Evolutionary conservation across 2,113 vertebrate species (phyloP).

Genomic region (Ictidomys tridecemlineatus): DNA sequence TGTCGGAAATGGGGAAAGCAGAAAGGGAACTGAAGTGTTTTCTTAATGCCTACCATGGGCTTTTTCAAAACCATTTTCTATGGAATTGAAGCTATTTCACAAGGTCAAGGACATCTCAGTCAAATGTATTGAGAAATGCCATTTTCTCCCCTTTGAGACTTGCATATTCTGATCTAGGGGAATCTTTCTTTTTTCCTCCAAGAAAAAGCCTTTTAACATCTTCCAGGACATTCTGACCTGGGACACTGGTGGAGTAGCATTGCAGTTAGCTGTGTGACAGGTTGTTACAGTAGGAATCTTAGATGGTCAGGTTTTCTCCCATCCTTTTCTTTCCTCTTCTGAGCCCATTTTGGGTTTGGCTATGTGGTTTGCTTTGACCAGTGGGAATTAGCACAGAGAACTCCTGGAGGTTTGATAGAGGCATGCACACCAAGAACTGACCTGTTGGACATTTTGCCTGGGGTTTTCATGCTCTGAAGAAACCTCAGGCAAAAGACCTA

Average conservation of each 20-base stretch:
- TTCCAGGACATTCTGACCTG: neutral
- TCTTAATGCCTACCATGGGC: neutral
- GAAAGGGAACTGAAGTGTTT: neutral
- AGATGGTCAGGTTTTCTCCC: neutral
- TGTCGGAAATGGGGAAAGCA: neutral
- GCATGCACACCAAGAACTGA: neutral
- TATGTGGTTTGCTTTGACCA: neutral
- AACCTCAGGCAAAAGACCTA: neutral
- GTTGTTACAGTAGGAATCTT: neutral
- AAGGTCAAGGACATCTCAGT: neutral
- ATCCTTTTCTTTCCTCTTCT: neutral
- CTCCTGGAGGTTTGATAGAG: neutral
- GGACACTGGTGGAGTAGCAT: accelerated
- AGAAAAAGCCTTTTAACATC: neutral
- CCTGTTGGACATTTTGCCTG: neutral
- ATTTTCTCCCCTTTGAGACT: neutral
- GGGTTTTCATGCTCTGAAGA: neutral
- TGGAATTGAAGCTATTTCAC: neutral
- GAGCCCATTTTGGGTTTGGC: neutral
- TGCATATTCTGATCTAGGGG: neutral
- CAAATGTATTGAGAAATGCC: neutral
- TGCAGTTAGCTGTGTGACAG: accelerated
- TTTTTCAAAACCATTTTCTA: neutral
- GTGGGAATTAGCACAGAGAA: neutral
- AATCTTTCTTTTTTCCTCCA: neutral